A percentile compares a stretch with the other conserved stretches of the same genome.
Evolutionary conservation across 2,797 vertebrate species (phyloP).

Genomic region (Lindbergichthys nudifrons): DNA sequence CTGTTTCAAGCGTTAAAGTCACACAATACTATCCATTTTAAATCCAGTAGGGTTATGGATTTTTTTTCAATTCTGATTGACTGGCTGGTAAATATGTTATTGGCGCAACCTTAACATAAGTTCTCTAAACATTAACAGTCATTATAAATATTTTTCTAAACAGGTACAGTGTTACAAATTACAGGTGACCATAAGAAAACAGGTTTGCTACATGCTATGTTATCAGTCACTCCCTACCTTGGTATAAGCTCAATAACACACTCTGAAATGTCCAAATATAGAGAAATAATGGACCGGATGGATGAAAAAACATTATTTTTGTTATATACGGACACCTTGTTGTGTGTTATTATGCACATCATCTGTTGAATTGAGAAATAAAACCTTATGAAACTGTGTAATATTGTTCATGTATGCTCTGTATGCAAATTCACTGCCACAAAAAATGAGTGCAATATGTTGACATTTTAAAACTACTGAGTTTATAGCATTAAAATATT

Average conservation of each 20-base stretch:
- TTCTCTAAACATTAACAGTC: conserved; percentile 4
- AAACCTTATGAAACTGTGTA: conserved; percentile 45
- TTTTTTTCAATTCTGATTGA: conserved; percentile 17
- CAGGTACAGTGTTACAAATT: conserved; percentile 57
- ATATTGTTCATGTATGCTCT: conserved; percentile 25
- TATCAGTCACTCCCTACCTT: conserved; percentile 7
- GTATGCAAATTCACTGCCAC: conserved; percentile 14
- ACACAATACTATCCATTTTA: conserved; percentile 29
- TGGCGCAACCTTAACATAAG: too few relatives aligned
- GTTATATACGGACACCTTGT: conserved; percentile 2
- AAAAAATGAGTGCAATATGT: background rate
- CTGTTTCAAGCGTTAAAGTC: conserved; percentile 27
- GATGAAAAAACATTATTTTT: conserved; percentile 12
- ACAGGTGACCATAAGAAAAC: conserved; percentile 14
- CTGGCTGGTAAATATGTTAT: conserved; percentile 7
- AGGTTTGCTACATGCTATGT: background rate
- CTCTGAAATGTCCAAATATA: conserved; percentile 30
- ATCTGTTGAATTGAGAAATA: conserved; percentile 62
- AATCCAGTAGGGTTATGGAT: background rate
- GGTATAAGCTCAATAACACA: conserved; percentile 25
- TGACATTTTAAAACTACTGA: background rate
- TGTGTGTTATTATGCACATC: conserved; percentile 23
- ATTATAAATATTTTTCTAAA: conserved; percentile 13
- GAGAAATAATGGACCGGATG: conserved; percentile 19
- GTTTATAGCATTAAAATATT: background rate